These are phyloP conservation scores for Hofmannophila pseudospretella DNA, from an alignment of 2,888 invertebrate genomes.

Conservation along the genomic window DNA sequence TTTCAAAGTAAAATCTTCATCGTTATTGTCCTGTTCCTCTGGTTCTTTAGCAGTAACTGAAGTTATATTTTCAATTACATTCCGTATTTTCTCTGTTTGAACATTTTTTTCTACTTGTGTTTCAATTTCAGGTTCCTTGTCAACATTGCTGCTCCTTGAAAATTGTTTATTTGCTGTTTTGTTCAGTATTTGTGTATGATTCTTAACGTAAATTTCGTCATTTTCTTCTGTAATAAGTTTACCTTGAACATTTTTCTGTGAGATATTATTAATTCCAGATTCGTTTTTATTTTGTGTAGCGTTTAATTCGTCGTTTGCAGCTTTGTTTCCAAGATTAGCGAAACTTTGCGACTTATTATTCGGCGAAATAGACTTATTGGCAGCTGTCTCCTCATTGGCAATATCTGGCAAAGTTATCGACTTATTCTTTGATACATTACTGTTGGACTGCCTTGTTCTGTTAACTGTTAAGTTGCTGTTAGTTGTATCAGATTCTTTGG, in stretches of 20 bases:
- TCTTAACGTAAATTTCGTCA: too few relatives aligned
- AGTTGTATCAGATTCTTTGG: slow-evolving; percentile 27
- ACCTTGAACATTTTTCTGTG: too few relatives aligned
- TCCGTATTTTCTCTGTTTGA: not conserved
- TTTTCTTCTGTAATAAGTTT: too few relatives aligned
- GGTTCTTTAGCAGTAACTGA: not conserved
- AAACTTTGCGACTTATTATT: slow-evolving; percentile 26
- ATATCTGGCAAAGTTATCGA: slow-evolving; percentile 16
- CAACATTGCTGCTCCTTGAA: not conserved
- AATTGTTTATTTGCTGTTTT: not conserved
- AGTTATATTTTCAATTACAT: not conserved
- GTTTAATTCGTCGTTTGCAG: not conserved
- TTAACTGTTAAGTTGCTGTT: slow-evolving; percentile 16
- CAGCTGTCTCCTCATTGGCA: not conserved
- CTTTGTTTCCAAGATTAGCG: not conserved
- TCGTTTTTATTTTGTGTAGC: not conserved
- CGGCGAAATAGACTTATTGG: slow-evolving; percentile 23
- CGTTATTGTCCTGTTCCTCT: slow-evolving; percentile 9
- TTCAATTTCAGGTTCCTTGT: not conserved
- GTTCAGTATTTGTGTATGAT: not conserved
- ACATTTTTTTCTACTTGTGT: not conserved
- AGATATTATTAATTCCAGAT: not conserved
- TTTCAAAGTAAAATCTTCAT: slow-evolving; percentile 17
- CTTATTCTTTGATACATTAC: slow-evolving; percentile 23
- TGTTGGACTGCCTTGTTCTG: slow-evolving; percentile 24